These are phyloP conservation scores for Octopus bimaculoides DNA, from an alignment of 1,140 invertebrate genomes.

Conservation along the genomic window DNA sequence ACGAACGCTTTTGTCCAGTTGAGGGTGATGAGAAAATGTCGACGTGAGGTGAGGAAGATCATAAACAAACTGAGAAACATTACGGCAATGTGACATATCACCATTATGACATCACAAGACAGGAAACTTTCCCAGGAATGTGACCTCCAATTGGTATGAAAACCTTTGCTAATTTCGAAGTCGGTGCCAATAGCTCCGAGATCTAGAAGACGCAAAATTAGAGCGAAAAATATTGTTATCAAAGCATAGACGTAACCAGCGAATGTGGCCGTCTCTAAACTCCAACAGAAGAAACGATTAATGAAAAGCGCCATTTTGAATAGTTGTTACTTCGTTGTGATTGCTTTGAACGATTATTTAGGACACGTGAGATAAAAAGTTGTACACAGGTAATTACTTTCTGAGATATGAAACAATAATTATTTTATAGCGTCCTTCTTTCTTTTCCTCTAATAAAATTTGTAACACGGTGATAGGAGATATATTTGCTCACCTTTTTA, in stretches of 20 bases:
- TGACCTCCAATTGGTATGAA: constrained; percentile 42
- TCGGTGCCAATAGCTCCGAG: constrained; percentile 33
- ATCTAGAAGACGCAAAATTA: constrained; percentile 39
- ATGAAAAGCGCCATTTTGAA: constrained; percentile 37
- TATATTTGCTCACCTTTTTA: too few species aligned
- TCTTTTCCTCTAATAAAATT: too few species aligned
- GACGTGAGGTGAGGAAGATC: constrained; percentile 32
- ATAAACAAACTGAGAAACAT: constrained; percentile 35
- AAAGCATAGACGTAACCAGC: constrained; percentile 33
- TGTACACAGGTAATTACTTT: too few species aligned
- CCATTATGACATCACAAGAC: constrained; percentile 37
- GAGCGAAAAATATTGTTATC: constrained; percentile 37
- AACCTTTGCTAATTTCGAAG: constrained; percentile 47
- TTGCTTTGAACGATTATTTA: too few species aligned
- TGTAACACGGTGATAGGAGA: too few species aligned
- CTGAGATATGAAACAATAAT: too few species aligned
- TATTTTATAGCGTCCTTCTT: too few species aligned
- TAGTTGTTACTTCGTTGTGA: background rate
- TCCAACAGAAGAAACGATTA: constrained; percentile 44
- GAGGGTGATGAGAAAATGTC: constrained; percentile 47
- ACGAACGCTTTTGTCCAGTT: constrained; percentile 29
- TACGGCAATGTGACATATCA: constrained; percentile 29
- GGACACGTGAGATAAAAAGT: too few species aligned
- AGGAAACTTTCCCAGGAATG: constrained; percentile 37
- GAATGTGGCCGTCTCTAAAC: constrained; percentile 37